These are phyloP conservation scores for Sycophila sp. DNA, from an alignment of 1,140 invertebrate genomes.

Conservation along the genomic window DNA sequence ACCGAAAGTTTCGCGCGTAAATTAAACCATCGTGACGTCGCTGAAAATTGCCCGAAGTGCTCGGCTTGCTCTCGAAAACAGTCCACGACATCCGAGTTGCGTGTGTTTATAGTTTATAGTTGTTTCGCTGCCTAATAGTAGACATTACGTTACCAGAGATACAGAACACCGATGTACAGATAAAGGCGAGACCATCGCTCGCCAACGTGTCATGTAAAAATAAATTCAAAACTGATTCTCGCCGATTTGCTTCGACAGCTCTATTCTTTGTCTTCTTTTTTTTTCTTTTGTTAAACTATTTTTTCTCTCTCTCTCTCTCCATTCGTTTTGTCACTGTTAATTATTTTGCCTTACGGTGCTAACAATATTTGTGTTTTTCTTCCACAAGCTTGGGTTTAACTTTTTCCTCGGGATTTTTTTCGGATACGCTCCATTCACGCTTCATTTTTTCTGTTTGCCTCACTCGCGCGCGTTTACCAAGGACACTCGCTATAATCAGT, in stretches of 20 bases:
- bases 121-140: no score
- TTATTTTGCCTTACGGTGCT: conserved; percentile 51
- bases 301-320: conserved; percentile 10
- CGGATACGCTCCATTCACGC: background rate
- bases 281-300: conserved; percentile 22
- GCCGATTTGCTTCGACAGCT: no score
- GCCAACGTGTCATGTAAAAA: conserved; percentile 62
- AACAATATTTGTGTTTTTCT: conserved; percentile 54
- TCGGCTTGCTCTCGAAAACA: no score
- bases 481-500: conserved; percentile 59
- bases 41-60: no score
- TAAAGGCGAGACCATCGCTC: conserved; percentile 43
- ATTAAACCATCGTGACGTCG: no score
- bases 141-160: no score
- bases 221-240: conserved; percentile 62
- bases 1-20: no score
- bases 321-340: no score
- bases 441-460: conserved; percentile 34
- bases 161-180: conserved; percentile 48
- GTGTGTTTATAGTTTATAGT: no score
- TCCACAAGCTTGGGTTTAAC: no score
- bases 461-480: conserved; percentile 45
- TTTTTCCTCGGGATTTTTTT: no score
- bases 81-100: no score
- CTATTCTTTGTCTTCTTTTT: conserved; percentile 15